Percentiles rank a stretch among this genome's conserved stretches.
These are phyloP conservation scores for Rutpela maculata DNA, from an alignment of 2,888 invertebrate genomes.

Conservation along the genomic window DNA sequence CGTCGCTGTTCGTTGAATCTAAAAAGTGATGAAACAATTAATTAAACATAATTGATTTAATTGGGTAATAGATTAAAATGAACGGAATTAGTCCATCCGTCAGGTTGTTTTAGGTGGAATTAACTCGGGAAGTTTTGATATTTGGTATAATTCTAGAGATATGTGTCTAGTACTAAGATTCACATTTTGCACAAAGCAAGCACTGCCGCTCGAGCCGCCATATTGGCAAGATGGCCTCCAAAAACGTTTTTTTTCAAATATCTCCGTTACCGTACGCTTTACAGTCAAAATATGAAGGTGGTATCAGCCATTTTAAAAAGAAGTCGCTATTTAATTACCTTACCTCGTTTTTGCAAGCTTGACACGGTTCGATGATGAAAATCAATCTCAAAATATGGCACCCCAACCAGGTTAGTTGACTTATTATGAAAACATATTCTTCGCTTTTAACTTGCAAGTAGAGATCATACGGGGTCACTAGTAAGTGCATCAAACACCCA, in stretches of 20 bases:
- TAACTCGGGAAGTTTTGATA: no score
- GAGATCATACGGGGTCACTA: slow-evolving; percentile 26
- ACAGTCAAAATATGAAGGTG: no score
- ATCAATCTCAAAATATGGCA: slow-evolving; percentile 12
- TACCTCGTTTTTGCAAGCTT: slow-evolving; percentile 34
- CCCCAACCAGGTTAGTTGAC: slow-evolving; percentile 5
- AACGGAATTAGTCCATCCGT: no score
- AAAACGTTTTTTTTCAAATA: no score
- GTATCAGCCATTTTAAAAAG: not conserved
- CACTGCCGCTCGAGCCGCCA: no score
- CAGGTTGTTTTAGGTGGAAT: no score
- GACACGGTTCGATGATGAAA: slow-evolving; percentile 42
- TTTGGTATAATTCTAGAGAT: no score
- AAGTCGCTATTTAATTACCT: not conserved
- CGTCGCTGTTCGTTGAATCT: not conserved
- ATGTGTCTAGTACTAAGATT: no score
- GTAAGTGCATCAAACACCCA: slow-evolving; percentile 26
- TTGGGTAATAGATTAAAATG: no score
- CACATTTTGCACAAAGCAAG: no score
- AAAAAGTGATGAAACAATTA: not conserved
- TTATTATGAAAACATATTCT: slow-evolving; percentile 7
- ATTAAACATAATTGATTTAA: not conserved
- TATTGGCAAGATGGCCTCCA: no score
- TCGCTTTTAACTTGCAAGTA: slow-evolving; percentile 8
- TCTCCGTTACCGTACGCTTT: no score